A percentile compares a stretch with the other conserved stretches of the same genome.
Evolutionary conservation across 1,140 invertebrate genomes (phyloP).

Genomic region (Aphis gossypii): DNA sequence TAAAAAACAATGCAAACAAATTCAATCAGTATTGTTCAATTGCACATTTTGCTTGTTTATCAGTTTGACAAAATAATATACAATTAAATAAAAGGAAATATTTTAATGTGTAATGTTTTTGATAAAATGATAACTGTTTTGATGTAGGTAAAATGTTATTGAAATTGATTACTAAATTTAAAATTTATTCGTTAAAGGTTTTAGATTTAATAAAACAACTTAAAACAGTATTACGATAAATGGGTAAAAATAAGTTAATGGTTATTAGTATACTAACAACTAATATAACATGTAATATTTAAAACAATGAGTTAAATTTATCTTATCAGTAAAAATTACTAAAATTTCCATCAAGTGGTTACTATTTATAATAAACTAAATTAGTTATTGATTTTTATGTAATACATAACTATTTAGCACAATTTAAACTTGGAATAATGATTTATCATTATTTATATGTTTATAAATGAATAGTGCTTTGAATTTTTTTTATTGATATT

Average conservation of each 20-base stretch:
- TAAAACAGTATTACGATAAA: background rate
- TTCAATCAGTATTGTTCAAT: background rate
- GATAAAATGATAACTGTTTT: background rate
- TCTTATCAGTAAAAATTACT: background rate
- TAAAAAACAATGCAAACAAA: slow-evolving; percentile 62
- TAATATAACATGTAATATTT: background rate
- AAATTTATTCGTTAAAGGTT: background rate
- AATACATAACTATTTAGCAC: no score
- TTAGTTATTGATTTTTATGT: background rate
- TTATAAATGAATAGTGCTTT: no score
- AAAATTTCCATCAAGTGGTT: background rate
- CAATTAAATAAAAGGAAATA: background rate
- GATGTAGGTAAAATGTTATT: background rate
- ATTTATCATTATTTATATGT: no score
- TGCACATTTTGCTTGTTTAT: no score
- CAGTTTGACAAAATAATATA: no score
- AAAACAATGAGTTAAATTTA: background rate
- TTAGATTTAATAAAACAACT: background rate
- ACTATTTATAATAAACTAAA: background rate
- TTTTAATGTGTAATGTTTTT: background rate
- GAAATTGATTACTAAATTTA: background rate
- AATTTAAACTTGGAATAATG: no score
- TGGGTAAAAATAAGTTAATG: background rate
- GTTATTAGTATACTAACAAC: no score
- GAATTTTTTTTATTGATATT: no score